Percentiles rank a stretch among this genome's conserved stretches.
Evolutionary conservation across 2,113 vertebrate species (phyloP).

Genomic region (Podilymbus podiceps): DNA sequence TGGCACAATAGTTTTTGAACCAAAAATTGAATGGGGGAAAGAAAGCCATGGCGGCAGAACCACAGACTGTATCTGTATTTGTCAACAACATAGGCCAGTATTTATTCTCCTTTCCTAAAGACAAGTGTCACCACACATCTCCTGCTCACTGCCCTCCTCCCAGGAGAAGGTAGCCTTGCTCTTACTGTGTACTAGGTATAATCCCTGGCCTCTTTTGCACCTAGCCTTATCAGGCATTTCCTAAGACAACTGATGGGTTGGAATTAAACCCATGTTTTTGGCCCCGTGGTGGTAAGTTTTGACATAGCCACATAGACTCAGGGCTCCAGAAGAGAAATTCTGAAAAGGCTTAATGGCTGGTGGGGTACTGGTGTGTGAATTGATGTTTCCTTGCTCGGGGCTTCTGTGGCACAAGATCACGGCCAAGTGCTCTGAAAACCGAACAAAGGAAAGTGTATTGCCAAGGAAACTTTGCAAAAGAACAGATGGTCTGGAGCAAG

Average conservation of each 20-base stretch:
- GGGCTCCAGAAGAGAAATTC: neutral
- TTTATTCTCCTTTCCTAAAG: neutral
- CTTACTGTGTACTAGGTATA: rapidly evolving
- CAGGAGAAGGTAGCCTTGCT: neutral
- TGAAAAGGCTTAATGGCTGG: neutral
- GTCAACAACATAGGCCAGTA: neutral
- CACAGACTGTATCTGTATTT: neutral
- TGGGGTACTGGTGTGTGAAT: neutral
- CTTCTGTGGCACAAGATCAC: neutral
- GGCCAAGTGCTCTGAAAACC: neutral
- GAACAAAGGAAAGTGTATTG: neutral
- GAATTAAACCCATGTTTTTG: neutral
- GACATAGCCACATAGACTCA: neutral
- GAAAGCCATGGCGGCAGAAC: neutral
- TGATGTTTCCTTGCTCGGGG: neutral
- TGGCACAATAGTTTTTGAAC: neutral
- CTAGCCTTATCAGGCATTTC: neutral
- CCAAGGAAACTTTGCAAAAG: neutral
- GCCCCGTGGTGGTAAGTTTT: neutral
- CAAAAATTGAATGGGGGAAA: neutral
- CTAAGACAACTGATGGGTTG: neutral
- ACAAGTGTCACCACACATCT: rapidly evolving
- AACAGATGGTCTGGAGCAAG: conserved; percentile 5
- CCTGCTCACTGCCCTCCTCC: neutral
- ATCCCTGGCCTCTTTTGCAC: neutral